A percentile compares a stretch with the other conserved stretches of the same genome.
Evolutionary conservation across 2,113 vertebrate species (phyloP).

Genomic region (Hiodon tergisus): DNA sequence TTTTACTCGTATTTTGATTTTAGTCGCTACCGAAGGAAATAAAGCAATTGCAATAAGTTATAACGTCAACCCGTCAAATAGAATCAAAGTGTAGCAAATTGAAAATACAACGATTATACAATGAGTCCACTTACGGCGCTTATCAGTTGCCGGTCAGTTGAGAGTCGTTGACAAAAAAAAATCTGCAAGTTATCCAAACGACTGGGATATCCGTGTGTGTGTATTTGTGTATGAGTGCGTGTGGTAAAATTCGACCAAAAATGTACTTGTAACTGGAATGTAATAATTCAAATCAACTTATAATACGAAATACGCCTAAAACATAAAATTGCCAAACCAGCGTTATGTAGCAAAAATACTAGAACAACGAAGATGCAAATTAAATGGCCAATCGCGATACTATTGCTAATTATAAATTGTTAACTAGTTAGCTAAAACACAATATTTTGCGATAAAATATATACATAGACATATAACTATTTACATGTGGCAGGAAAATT

Average conservation of each 20-base stretch:
- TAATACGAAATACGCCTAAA: too few species aligned
- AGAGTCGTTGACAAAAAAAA: conserved; percentile 7
- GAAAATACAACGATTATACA: neutral
- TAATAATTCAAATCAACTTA: neutral
- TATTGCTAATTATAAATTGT: neutral
- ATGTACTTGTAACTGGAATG: too few species aligned
- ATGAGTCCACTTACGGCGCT: conserved; percentile 25
- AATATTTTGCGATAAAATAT: too few species aligned
- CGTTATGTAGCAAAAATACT: neutral
- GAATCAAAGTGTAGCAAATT: neutral
- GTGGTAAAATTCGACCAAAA: neutral
- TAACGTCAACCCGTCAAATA: neutral
- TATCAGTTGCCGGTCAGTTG: conserved; percentile 15
- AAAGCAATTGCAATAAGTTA: neutral
- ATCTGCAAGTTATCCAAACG: conserved; percentile 18
- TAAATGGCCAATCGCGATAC: too few species aligned
- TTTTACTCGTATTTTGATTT: conserved; percentile 2
- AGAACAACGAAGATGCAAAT: neutral
- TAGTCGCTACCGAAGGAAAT: neutral
- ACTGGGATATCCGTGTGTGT: neutral
- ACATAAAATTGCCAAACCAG: neutral
- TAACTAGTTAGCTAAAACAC: conserved; percentile 3
- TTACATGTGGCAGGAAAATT: neutral
- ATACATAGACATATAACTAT: neutral
- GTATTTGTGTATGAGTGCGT: conserved; percentile 21